Conservation (phyloP, 2,797 vertebrate species). For the Hylomyscus alleni region DNA sequence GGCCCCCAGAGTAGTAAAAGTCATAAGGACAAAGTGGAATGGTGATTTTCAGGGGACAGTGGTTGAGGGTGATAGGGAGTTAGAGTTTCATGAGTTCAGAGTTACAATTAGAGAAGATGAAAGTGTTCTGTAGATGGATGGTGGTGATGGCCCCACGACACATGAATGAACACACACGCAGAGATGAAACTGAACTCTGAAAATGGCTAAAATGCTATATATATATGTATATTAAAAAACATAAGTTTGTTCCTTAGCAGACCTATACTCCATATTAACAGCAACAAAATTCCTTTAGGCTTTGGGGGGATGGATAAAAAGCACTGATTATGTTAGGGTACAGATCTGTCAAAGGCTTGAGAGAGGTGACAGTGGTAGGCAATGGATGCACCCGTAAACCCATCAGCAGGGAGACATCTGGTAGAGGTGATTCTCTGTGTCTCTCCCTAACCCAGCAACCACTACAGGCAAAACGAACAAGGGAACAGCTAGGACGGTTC, state of each 20-base stretch:
- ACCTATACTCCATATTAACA: slow-evolving; percentile 10
- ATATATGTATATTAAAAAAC: neutral
- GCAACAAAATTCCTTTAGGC: neutral
- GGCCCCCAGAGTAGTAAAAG: neutral
- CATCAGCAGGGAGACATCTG: neutral
- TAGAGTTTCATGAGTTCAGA: neutral
- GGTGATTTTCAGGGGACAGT: neutral
- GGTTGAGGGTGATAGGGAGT: accelerated
- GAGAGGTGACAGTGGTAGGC: neutral
- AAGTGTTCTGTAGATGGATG: neutral
- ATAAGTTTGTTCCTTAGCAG: neutral
- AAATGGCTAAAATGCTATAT: neutral
- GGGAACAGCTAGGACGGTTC: neutral
- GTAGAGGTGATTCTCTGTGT: neutral
- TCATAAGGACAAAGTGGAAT: neutral
- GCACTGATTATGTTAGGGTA: neutral
- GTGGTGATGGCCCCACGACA: too few relatives aligned
- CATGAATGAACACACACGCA: neutral
- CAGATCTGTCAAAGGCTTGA: neutral
- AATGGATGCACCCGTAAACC: neutral
- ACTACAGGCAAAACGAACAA: neutral
- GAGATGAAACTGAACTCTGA: neutral
- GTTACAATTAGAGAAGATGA: neutral
- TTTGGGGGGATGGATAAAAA: neutral
- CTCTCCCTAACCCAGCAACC: neutral